phyloP scores from a whole-genome alignment of 2,797 vertebrate species.

The Falco berigora region DNA sequence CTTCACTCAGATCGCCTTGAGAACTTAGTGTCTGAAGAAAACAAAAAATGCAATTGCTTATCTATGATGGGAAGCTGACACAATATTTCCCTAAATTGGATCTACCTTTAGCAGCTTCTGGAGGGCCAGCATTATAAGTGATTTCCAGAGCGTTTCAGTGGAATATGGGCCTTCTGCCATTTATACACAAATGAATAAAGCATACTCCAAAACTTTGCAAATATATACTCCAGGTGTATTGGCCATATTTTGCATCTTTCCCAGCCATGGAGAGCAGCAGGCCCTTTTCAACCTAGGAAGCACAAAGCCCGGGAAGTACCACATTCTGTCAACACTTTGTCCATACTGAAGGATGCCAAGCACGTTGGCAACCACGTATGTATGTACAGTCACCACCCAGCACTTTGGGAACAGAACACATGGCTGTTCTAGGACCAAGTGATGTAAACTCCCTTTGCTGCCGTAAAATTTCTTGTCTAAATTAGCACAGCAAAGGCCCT shows the following conservation, averaged over 20 bases:
- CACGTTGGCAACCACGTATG: accelerated
- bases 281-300: neutral
- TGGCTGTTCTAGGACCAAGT: neutral
- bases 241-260: neutral
- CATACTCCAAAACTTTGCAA: neutral
- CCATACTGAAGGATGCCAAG: neutral
- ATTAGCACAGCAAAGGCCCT: neutral
- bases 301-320: neutral
- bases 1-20: neutral
- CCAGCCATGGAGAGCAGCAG: neutral
- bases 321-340: neutral
- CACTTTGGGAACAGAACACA: neutral
- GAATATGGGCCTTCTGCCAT: neutral
- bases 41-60: neutral
- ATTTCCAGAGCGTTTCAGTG: neutral
- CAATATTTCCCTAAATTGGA: neutral
- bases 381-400: neutral
- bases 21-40: neutral
- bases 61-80: neutral
- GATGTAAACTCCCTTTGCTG: neutral
- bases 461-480: neutral
- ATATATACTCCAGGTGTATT: constrained; percentile 2
- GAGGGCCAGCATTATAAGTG: neutral
- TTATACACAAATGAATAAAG: neutral
- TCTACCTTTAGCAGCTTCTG: neutral